Conservation (phyloP, 2,797 vertebrate species). For the Oryzias sinensis region DNA sequence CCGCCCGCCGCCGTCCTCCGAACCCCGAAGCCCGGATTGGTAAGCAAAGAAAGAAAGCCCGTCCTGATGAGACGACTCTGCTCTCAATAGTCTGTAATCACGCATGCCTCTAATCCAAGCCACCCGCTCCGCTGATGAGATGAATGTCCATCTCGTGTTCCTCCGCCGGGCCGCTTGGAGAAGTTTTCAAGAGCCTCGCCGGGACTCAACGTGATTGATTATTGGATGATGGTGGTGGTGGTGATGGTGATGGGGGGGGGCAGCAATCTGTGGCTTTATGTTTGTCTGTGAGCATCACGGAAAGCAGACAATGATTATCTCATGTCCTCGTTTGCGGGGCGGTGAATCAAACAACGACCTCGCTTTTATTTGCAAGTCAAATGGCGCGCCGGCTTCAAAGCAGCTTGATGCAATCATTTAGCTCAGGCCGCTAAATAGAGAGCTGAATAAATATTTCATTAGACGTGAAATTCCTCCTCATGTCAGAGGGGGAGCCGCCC, state of each 20-base stretch:
- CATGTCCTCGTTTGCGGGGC: slow-evolving; percentile 80
- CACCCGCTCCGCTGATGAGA: slow-evolving; percentile 71
- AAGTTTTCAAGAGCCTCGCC: slow-evolving; percentile 62
- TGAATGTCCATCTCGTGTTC: slow-evolving; percentile 61
- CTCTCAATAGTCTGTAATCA: slow-evolving; percentile 73
- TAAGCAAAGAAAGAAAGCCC: slow-evolving; percentile 69
- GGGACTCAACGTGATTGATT: slow-evolving; percentile 46
- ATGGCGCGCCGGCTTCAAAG: slow-evolving; percentile 75
- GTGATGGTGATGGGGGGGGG: slow-evolving; percentile 23
- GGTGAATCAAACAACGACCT: slow-evolving; percentile 77
- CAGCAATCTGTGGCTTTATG: slow-evolving; percentile 46
- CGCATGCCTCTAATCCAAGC: slow-evolving; percentile 78
- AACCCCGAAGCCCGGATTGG: slow-evolving; percentile 70
- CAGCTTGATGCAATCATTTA: slow-evolving; percentile 82
- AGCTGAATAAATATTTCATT: slow-evolving; percentile 75
- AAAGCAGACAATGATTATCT: slow-evolving; percentile 85
- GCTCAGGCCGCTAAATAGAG: slow-evolving; percentile 64
- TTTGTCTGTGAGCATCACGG: slow-evolving; percentile 83
- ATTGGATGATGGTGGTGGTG: slow-evolving; percentile 28
- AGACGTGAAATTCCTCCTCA: slow-evolving; percentile 45
- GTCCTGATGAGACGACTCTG: slow-evolving; percentile 63
- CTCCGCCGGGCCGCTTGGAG: slow-evolving; percentile 56
- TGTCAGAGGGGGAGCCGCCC: slow-evolving; percentile 34
- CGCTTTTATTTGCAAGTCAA: slow-evolving; percentile 85
- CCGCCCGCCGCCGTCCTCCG: slow-evolving; percentile 46